Evolutionary conservation across 2,113 vertebrate species (phyloP).

Genomic region (Periophthalmus modestus): DNA sequence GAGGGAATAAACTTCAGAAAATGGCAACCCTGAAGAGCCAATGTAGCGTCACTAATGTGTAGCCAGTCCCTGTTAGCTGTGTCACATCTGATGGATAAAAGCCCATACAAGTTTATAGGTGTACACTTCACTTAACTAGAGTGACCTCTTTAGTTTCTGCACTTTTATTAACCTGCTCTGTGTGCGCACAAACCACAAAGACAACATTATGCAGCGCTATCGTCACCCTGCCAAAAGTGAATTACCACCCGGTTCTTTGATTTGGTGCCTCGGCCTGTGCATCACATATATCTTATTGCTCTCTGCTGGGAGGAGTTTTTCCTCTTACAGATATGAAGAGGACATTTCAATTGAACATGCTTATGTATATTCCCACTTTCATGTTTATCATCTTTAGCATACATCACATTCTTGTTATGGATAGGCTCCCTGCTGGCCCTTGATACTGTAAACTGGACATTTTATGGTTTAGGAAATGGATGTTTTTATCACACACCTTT

Average conservation of each 20-base stretch:
- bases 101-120: constrained; percentile 8
- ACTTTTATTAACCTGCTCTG: constrained; percentile 26
- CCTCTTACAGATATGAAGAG: constrained; percentile 66
- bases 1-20: constrained; percentile 6
- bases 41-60: constrained; percentile 11
- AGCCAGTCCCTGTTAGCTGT: background rate
- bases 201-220: constrained; percentile 59
- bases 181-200: constrained; percentile 36
- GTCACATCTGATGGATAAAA: constrained; percentile 4
- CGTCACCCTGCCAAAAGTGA: constrained; percentile 58
- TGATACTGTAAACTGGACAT: constrained; percentile 80
- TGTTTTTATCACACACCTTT: constrained; percentile 72
- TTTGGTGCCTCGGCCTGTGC: constrained; percentile 61
- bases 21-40: constrained; percentile 7
- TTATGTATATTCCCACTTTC: constrained; percentile 71
- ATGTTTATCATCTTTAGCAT: constrained; percentile 74
- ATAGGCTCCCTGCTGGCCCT: constrained; percentile 68
- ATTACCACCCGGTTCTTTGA: constrained; percentile 64
- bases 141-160: constrained; percentile 15
- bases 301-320: constrained; percentile 57
- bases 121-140: background rate
- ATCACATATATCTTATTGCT: constrained; percentile 61
- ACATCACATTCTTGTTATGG: constrained; percentile 65
- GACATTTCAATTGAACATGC: constrained; percentile 53
- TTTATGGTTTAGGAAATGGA: constrained; percentile 74